phyloP scores from a whole-genome alignment of 2,113 vertebrate species.

The Baryphthengus martii region DNA sequence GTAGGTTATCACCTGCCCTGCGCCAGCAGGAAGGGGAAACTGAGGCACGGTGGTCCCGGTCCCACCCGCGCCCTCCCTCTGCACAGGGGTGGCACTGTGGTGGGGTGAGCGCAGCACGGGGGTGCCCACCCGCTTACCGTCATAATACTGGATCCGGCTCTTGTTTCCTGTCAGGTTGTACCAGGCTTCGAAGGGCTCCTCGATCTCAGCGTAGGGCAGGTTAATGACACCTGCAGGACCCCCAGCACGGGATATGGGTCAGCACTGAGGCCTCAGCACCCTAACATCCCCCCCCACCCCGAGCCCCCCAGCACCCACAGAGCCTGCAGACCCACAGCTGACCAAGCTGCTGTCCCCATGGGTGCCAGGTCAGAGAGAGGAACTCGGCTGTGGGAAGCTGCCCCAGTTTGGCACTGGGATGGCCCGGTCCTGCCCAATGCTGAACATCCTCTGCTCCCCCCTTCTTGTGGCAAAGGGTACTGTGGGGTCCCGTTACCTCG shows the following conservation, averaged over 20 bases:
- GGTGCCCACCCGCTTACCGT: conserved; percentile 43
- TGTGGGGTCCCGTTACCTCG: conserved; percentile 67
- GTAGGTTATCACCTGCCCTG: conserved; percentile 79
- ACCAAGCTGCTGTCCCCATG: background rate
- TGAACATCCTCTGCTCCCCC: background rate
- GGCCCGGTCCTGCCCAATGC: background rate
- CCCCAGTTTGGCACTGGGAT: background rate
- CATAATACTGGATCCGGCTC: conserved; percentile 78
- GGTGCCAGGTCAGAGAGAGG: no score
- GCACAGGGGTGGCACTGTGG: accelerated
- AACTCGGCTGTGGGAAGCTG: accelerated
- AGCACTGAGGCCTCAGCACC: background rate
- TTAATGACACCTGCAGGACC: conserved; percentile 71
- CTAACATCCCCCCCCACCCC: accelerated
- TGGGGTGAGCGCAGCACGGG: accelerated
- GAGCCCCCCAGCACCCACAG: background rate
- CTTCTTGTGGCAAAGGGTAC: background rate
- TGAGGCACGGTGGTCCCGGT: background rate
- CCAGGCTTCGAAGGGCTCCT: conserved; percentile 86
- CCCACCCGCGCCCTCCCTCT: accelerated
- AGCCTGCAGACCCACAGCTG: background rate
- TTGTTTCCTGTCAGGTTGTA: conserved; percentile 72
- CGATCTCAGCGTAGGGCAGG: conserved; percentile 81
- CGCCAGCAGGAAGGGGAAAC: background rate
- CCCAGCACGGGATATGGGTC: background rate